A percentile compares a stretch with the other conserved stretches of the same genome.
These are phyloP conservation scores for Lates japonicus DNA, from an alignment of 2,797 vertebrate species.

Conservation along the genomic window DNA sequence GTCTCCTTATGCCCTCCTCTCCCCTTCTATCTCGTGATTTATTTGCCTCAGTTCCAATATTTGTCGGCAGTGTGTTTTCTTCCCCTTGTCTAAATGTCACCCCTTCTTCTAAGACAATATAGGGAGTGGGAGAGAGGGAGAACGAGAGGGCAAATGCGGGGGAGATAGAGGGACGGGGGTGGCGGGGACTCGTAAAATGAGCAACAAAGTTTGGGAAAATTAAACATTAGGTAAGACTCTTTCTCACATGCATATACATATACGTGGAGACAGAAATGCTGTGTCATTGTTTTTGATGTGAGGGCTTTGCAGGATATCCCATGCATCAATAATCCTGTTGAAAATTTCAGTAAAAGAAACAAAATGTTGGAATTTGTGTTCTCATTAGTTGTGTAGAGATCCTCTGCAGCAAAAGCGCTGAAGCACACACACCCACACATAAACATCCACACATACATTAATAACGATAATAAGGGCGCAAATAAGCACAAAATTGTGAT, in stretches of 20 bases:
- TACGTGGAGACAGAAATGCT: constrained; percentile 40
- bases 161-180: constrained; percentile 60
- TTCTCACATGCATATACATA: constrained; percentile 72
- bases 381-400: constrained; percentile 7
- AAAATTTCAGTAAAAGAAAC: constrained; percentile 17
- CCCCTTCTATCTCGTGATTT: constrained; percentile 83
- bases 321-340: constrained; percentile 10
- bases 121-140: constrained; percentile 78
- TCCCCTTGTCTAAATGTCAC: constrained; percentile 91
- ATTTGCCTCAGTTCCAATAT: constrained; percentile 91
- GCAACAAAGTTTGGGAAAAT: constrained; percentile 92
- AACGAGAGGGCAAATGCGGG: constrained; percentile 80
- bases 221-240: constrained; percentile 88
- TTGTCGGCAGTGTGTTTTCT: constrained; percentile 88
- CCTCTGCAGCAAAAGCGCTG: constrained; percentile 13
- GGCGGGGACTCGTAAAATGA: constrained; percentile 86
- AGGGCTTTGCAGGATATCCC: not conserved
- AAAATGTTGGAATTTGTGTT: constrained; percentile 33
- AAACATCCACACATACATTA: not conserved
- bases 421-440: not conserved
- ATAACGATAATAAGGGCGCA: not conserved
- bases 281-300: constrained; percentile 44
- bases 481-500: not conserved
- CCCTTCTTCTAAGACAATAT: constrained; percentile 90
- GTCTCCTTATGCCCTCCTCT: constrained; percentile 27